Evolutionary conservation across 1,140 invertebrate genomes (phyloP), one percentile per base, ranked within the genome.

Genomic region (Ceratosolen fusciceps): DNA sequence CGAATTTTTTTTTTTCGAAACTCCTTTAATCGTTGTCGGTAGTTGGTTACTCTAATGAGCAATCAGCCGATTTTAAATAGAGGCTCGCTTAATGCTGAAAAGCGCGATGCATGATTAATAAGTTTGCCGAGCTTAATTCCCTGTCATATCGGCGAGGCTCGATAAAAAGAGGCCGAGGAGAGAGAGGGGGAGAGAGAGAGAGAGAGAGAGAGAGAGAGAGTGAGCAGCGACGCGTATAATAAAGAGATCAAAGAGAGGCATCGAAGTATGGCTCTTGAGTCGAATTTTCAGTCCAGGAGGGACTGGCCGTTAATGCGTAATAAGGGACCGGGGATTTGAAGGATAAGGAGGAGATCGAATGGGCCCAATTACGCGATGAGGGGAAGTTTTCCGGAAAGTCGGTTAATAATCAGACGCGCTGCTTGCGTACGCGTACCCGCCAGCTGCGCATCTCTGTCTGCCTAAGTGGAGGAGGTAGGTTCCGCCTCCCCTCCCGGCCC

Each of bases 301-400:
- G n/a, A n/a, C n/a, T n/a, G n/a, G n/a, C n/a, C n/a, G n/a, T n/a
- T n/a, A n/a, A n/a, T n/a, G n/a, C n/a, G n/a, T n/a, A n/a, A n/a
- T n/a, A n/a, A n/a, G 60, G 62, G 49, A 31, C 34, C 19, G 21
- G 60, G 74, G 58, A 74, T 68, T 74, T 70, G 71, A 77, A 67
- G 0, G 12, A 47, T 9, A 29, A 39, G 68, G 14, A 43, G 14
- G 4, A 19, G 10, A 8, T 26, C 39, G 19, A 37, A 14, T 39
- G 39, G 43, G 37, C 67, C 56, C 54, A 73, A 79, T 79, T 74
- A 70, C 72, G 58, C 72, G 77, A 71, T 60, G n/a, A n/a, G 58
- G n/a, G 71, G 37, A 43, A 74, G 68, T 79, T 68, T 70, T 68
- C 49, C 72, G 21, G n/a, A n/a, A n/a, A n/a, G n/a, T 8, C 43